Evolutionary conservation across 2,888 invertebrate species (phyloP).

Genomic region (Caenorhabditis parvicauda): DNA sequence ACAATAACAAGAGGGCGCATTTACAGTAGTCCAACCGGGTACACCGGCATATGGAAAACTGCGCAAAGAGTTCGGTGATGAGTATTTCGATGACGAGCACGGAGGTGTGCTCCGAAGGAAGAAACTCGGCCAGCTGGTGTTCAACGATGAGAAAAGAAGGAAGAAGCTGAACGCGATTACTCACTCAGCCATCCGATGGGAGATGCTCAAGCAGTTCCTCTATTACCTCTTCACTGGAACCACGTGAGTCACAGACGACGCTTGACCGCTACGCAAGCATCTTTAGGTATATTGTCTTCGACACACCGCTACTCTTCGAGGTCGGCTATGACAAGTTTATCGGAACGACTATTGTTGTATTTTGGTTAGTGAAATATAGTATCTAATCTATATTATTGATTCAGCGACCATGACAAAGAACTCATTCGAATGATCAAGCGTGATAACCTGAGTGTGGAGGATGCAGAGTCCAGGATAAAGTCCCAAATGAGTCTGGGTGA

Average conservation of each 20-base stretch:
- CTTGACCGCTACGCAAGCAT: too few species aligned
- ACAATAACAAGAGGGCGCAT: too few species aligned
- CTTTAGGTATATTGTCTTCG: conserved; percentile 45
- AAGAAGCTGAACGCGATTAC: conserved; percentile 49
- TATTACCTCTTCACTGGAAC: conserved; percentile 35
- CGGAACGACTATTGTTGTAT: conserved; percentile 50
- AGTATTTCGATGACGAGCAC: conserved; percentile 55
- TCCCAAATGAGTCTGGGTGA: conserved; percentile 49
- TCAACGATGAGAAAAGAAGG: conserved; percentile 46
- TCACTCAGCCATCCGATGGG: conserved; percentile 50
- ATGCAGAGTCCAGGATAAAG: conserved; percentile 45
- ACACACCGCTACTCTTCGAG: conserved; percentile 57
- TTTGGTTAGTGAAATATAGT: conserved; percentile 33
- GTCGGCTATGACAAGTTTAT: conserved; percentile 46
- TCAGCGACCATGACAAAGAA: conserved; percentile 46
- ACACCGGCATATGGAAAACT: conserved; percentile 41
- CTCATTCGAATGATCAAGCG: conserved; percentile 45
- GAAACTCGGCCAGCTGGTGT: conserved; percentile 49
- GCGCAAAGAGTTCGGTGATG: conserved; percentile 49
- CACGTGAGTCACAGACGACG: background rate
- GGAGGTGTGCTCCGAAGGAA: conserved; percentile 48
- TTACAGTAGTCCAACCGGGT: conserved; percentile 57
- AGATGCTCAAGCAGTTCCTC: conserved; percentile 46
- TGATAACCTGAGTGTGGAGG: conserved; percentile 39
- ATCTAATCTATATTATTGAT: conserved; percentile 5